phyloP scores from a whole-genome alignment of 2,113 vertebrate genomes.

The Spizaetus ornatus region DNA sequence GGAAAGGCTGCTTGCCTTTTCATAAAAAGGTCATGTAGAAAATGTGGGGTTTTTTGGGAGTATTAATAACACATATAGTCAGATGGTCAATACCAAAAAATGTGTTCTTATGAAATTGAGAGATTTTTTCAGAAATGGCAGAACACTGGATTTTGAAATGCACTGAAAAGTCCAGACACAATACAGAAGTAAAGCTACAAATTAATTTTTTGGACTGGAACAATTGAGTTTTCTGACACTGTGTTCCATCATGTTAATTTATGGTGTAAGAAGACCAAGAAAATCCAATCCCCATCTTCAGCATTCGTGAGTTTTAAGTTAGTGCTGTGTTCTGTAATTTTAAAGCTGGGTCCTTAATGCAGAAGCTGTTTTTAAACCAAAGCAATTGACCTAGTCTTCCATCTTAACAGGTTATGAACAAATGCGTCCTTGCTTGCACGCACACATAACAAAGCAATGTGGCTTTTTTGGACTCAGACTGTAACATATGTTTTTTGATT shows the following conservation, averaged over 20 bases:
- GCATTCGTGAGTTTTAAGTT: accelerated
- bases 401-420: not conserved
- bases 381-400: not conserved
- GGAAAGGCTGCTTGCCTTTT: not conserved
- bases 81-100: not conserved
- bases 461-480: not conserved
- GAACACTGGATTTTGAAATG: not conserved
- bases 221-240: not conserved
- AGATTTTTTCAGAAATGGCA: not conserved
- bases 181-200: not conserved
- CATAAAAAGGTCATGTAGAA: not conserved
- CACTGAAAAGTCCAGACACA: not conserved
- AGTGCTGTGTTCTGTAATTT: not conserved
- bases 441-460: not conserved
- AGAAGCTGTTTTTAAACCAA: not conserved
- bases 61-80: not conserved
- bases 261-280: not conserved
- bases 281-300: not conserved
- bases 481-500: not conserved
- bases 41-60: not conserved
- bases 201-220: not conserved
- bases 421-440: not conserved
- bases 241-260: not conserved
- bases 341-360: not conserved
- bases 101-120: not conserved